phyloP scores from a whole-genome alignment of 2,888 invertebrate species.

The Caenorhabditis sinica region DNA sequence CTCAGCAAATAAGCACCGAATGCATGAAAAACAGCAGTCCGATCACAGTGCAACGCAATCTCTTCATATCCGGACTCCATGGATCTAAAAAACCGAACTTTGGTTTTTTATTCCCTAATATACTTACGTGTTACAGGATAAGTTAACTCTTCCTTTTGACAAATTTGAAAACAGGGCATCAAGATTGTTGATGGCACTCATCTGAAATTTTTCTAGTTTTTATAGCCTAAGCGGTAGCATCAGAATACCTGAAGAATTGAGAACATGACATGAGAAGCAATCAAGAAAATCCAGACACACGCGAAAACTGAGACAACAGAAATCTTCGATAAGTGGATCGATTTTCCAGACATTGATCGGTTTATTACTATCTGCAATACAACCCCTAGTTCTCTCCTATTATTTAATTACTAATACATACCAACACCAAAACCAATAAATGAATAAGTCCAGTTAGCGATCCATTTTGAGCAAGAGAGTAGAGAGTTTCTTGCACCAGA shows the following conservation, averaged over 20 bases:
- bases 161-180: constrained; percentile 72
- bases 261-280: constrained; percentile 80
- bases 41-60: constrained; percentile 79
- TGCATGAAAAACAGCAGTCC: constrained; percentile 79
- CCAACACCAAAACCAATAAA: constrained; percentile 81
- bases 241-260: constrained; percentile 79
- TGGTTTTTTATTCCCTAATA: background rate
- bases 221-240: background rate
- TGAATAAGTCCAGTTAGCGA: constrained; percentile 81
- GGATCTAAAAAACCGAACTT: constrained; percentile 44
- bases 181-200: constrained; percentile 72
- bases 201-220: constrained; percentile 42
- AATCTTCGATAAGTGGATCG: constrained; percentile 78
- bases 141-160: constrained; percentile 59
- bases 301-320: constrained; percentile 79
- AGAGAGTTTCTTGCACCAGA: constrained; percentile 81
- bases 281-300: constrained; percentile 81
- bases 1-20: constrained; percentile 76
- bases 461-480: constrained; percentile 82
- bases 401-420: constrained; percentile 26
- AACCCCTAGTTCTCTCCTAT: background rate
- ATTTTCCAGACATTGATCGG: constrained; percentile 82
- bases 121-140: constrained; percentile 66
- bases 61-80: constrained; percentile 78
- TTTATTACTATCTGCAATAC: constrained; percentile 77